phyloP scores from a whole-genome alignment of 37 sponge, comb jelly and placozoan genomes.

The Ephydatia muelleri region DNA sequence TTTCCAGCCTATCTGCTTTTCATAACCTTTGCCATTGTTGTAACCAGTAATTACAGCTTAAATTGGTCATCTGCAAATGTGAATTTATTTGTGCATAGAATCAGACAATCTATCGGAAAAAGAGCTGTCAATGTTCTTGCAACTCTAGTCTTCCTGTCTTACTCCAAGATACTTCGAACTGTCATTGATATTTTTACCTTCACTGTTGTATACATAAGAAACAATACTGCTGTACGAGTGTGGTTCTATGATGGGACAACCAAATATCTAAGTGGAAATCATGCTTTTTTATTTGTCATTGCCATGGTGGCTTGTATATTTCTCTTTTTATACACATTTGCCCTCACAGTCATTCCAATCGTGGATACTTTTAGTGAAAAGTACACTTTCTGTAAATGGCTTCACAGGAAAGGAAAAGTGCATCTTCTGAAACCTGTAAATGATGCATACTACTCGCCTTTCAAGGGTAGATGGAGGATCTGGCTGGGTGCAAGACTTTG shows the following conservation, averaged over 20 bases:
- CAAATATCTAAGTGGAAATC: background rate
- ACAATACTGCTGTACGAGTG: too few species aligned
- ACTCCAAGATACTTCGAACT: slow-evolving; percentile 41
- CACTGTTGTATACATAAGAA: too few species aligned
- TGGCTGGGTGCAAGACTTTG: slow-evolving; percentile 35
- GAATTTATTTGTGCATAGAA: too few species aligned
- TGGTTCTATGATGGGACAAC: too few species aligned
- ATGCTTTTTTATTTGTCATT: slow-evolving; percentile 15
- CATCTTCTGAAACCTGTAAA: too few species aligned
- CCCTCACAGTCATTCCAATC: background rate
- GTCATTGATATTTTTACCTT: slow-evolving; percentile 28
- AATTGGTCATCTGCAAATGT: too few species aligned
- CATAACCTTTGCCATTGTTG: slow-evolving; percentile 16
- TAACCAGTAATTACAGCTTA: slow-evolving; percentile 1
- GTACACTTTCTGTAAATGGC: too few species aligned
- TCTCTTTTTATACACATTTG: slow-evolving; percentile 5
- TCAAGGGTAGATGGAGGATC: slow-evolving; percentile 34
- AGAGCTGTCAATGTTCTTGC: slow-evolving; percentile 26
- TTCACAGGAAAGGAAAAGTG: too few species aligned
- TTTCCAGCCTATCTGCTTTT: slow-evolving; percentile 64
- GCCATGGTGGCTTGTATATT: slow-evolving; percentile 3
- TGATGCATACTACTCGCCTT: slow-evolving; percentile 24
- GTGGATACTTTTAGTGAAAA: background rate
- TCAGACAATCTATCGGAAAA: too few species aligned
- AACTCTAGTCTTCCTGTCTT: slow-evolving; percentile 48